Evolutionary conservation across 2,113 vertebrate species (phyloP).

Genomic region (Cavia aperea): DNA sequence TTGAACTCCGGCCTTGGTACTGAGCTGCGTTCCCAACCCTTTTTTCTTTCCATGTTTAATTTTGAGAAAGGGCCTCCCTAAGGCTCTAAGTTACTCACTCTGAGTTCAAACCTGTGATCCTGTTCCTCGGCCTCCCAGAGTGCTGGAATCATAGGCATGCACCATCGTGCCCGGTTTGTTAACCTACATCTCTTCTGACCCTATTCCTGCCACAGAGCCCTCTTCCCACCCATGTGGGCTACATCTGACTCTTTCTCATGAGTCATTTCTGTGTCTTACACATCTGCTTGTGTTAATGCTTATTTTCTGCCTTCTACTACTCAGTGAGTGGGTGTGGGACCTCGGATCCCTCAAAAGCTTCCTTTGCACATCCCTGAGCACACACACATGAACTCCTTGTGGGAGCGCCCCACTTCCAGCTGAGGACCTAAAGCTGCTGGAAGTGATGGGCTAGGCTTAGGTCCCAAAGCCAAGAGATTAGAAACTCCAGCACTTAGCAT

Average conservation of each 20-base stretch:
- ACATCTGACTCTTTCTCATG: background rate
- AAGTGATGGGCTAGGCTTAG: background rate
- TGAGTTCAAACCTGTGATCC: background rate
- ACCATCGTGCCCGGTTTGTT: background rate
- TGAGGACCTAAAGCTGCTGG: background rate
- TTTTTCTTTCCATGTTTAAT: background rate
- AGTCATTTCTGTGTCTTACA: background rate
- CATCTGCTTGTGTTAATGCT: background rate
- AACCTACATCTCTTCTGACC: background rate
- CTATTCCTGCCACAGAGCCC: background rate
- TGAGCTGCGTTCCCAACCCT: background rate
- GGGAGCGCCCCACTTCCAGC: background rate
- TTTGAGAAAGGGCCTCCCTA: background rate
- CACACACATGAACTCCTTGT: rapidly evolving
- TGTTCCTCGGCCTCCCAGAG: background rate
- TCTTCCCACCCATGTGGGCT: background rate
- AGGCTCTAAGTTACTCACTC: background rate
- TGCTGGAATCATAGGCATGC: background rate
- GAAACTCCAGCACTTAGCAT: background rate
- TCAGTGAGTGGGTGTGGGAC: rapidly evolving
- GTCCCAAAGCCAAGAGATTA: background rate
- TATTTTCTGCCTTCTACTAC: background rate
- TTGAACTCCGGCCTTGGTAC: background rate
- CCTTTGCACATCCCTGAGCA: rapidly evolving
- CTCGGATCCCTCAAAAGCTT: background rate